phyloP scores from a whole-genome alignment of 2,113 vertebrate genomes.

The Strix uralensis region DNA sequence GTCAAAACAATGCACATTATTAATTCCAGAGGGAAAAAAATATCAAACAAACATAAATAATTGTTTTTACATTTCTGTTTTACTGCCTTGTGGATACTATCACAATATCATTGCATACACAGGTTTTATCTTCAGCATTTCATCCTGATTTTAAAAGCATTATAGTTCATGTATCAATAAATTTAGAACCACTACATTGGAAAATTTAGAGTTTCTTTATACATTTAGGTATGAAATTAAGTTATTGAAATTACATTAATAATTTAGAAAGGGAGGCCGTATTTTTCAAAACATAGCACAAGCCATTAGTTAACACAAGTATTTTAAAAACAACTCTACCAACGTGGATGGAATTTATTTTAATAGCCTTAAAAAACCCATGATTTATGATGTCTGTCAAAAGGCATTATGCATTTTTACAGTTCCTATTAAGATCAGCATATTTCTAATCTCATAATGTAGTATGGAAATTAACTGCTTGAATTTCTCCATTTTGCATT shows the following conservation, averaged over 20 bases:
- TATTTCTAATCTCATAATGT: slow-evolving; percentile 34
- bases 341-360: slow-evolving; percentile 30
- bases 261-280: not conserved
- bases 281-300: not conserved
- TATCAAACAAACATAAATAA: not conserved
- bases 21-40: not conserved
- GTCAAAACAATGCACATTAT: not conserved
- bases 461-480: slow-evolving; percentile 35
- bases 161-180: not conserved
- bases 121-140: not conserved
- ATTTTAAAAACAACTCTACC: slow-evolving; percentile 19
- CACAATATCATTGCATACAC: not conserved
- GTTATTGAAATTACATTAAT: not conserved
- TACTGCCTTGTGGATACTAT: not conserved
- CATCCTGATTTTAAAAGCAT: not conserved
- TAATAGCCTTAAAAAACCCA: slow-evolving; percentile 37
- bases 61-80: not conserved
- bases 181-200: not conserved
- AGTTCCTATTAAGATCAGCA: slow-evolving; percentile 21
- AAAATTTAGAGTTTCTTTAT: not conserved
- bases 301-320: not conserved
- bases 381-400: slow-evolving; percentile 52
- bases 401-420: slow-evolving; percentile 40
- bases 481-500: slow-evolving; percentile 17
- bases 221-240: not conserved